phyloP scores from a whole-genome alignment of 2,113 vertebrate genomes.

The Chlorocebus sabaeus region DNA sequence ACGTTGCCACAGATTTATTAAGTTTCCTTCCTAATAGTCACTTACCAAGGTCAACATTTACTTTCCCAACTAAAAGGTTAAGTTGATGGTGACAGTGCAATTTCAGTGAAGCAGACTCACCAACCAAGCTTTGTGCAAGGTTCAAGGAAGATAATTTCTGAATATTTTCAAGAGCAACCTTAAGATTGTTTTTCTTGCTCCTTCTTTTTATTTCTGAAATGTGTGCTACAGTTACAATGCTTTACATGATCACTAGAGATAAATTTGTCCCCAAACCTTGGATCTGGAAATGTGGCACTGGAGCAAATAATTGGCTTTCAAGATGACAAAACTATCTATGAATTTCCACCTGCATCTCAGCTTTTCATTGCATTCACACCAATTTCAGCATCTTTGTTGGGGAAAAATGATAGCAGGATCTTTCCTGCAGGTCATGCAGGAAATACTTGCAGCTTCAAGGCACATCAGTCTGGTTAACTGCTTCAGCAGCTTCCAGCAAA shows the following conservation, averaged over 20 bases:
- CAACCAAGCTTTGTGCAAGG: neutral
- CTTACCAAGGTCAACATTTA: neutral
- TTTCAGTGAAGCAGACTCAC: neutral
- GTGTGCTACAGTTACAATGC: conserved; percentile 44
- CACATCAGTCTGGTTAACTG: conserved; percentile 53
- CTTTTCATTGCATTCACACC: conserved; percentile 64
- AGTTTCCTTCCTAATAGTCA: conserved; percentile 21
- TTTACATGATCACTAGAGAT: conserved; percentile 47
- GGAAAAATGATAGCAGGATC: conserved; percentile 62
- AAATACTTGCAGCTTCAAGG: conserved; percentile 41
- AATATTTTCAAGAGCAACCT: conserved; percentile 49
- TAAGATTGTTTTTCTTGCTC: conserved; percentile 51
- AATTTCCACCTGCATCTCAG: conserved; percentile 70
- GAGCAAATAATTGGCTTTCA: conserved; percentile 77
- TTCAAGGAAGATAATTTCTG: conserved; percentile 25
- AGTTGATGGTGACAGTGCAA: neutral
- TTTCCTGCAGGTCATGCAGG: conserved; percentile 36
- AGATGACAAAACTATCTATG: conserved; percentile 70
- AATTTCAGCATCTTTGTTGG: conserved; percentile 58
- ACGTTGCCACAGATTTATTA: neutral
- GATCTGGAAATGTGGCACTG: conserved; percentile 65
- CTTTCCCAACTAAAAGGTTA: neutral
- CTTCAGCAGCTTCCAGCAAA: conserved; percentile 48
- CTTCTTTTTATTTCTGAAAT: conserved; percentile 58
- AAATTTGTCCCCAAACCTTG: conserved; percentile 67